phyloP scores from a whole-genome alignment of 2,113 vertebrate genomes.

The Rhizomys pruinosus region DNA sequence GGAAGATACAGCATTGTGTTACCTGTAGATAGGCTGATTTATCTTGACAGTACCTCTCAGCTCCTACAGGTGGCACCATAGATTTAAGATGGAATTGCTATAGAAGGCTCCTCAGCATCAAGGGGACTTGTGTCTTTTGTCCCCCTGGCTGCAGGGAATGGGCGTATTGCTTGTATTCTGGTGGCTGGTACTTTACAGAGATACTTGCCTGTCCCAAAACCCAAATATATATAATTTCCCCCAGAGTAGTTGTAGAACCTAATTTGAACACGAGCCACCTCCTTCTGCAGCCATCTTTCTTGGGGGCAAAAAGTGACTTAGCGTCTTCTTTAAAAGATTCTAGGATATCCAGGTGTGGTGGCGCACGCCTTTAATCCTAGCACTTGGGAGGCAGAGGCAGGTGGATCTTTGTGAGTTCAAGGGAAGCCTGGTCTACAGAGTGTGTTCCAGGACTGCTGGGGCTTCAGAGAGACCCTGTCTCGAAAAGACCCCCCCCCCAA shows the following conservation, averaged over 20 bases:
- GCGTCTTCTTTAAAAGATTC: background rate
- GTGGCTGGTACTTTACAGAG: slow-evolving; percentile 35
- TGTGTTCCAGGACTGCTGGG: no score
- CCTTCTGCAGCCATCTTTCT: slow-evolving; percentile 38
- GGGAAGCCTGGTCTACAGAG: no score
- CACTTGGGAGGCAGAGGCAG: no score
- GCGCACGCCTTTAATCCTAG: no score
- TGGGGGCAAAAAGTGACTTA: background rate
- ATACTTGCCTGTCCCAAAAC: background rate
- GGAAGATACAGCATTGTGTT: background rate
- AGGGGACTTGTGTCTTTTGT: background rate
- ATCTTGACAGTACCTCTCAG: background rate
- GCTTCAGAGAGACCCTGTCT: no score
- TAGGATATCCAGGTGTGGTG: no score
- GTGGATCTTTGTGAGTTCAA: no score
- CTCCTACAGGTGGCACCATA: slow-evolving; percentile 73
- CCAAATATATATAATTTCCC: background rate
- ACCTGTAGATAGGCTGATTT: background rate
- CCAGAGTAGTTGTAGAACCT: slow-evolving; percentile 34
- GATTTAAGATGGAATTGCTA: background rate
- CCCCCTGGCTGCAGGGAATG: background rate
- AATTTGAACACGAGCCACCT: slow-evolving; percentile 28
- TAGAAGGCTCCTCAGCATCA: background rate
- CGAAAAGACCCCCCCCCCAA: no score
- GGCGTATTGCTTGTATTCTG: background rate